phyloP scores from a whole-genome alignment of 2,797 vertebrate species.

The Neoniphon sammara region DNA sequence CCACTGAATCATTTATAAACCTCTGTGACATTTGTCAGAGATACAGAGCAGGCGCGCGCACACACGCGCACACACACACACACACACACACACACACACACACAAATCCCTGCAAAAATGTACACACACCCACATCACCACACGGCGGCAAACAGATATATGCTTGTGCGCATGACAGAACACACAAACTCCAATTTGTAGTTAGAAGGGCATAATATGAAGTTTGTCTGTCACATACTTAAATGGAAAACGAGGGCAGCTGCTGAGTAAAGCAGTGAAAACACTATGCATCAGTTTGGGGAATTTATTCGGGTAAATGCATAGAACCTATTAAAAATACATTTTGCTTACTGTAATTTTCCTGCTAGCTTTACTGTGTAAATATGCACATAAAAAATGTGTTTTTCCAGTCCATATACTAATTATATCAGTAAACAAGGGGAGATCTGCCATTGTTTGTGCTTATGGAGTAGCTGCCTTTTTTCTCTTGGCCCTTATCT shows the following conservation, averaged over 20 bases:
- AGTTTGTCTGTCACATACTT: no score
- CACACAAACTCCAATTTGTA: no score
- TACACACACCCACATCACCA: not conserved
- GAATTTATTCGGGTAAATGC: not conserved
- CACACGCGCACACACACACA: no score
- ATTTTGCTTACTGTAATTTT: not conserved
- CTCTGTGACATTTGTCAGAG: not conserved
- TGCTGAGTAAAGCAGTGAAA: no score
- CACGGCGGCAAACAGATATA: not conserved
- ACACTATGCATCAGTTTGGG: not conserved
- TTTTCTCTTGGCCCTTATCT: conserved; percentile 11
- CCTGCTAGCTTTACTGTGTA: not conserved
- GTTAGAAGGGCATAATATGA: no score
- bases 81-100: no score
- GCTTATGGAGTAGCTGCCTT: not conserved
- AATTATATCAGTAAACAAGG: not conserved
- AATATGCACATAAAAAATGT: not conserved
- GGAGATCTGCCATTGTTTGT: not conserved
- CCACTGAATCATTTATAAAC: not conserved
- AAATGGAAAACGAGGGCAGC: no score
- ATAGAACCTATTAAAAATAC: no score
- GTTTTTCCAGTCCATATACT: not conserved
- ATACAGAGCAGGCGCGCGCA: not conserved
- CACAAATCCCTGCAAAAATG: no score
- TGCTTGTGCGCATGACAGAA: no score